phyloP scores from a whole-genome alignment of 2,113 vertebrate species.

The Mirza zaza region DNA sequence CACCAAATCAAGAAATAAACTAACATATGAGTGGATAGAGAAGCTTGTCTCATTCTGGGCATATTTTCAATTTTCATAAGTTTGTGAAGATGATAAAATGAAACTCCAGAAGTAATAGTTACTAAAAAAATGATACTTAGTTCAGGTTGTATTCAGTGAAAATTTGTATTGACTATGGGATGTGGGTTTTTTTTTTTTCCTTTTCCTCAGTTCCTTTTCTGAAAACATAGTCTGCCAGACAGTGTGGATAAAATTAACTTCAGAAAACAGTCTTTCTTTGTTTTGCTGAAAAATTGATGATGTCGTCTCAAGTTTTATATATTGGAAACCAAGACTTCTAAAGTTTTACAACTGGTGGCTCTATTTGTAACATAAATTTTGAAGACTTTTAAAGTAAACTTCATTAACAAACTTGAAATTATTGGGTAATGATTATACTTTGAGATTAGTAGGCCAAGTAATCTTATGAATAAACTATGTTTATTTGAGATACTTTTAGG shows the following conservation, averaged over 20 bases:
- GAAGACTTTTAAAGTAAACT: constrained; percentile 14
- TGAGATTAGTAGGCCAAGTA: constrained; percentile 40
- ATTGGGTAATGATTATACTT: constrained; percentile 1
- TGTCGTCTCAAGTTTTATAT: constrained; percentile 26
- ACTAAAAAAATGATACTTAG: constrained; percentile 56
- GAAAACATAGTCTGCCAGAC: constrained; percentile 44
- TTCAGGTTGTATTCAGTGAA: constrained; percentile 15
- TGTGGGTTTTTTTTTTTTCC: background rate
- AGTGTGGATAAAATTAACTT: constrained; percentile 47
- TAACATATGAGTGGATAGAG: constrained; percentile 40
- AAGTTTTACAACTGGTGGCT: constrained; percentile 28
- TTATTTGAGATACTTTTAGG: background rate
- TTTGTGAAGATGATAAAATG: constrained; percentile 45
- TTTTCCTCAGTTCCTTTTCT: constrained; percentile 40
- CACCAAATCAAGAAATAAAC: constrained; percentile 59
- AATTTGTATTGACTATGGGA: constrained; percentile 34
- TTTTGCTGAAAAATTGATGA: constrained; percentile 52
- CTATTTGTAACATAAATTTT: constrained; percentile 30
- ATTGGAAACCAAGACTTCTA: constrained; percentile 6
- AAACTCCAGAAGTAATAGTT: constrained; percentile 50
- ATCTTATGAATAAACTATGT: constrained; percentile 58
- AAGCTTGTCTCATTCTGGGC: constrained; percentile 43
- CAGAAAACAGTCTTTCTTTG: constrained; percentile 53
- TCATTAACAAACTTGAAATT: constrained; percentile 40
- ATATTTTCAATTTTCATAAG: constrained; percentile 59